Evolutionary conservation across 2,888 invertebrate genomes (phyloP), one percentile per base, ranked within the genome.

Genomic region (Molorchus minor): DNA sequence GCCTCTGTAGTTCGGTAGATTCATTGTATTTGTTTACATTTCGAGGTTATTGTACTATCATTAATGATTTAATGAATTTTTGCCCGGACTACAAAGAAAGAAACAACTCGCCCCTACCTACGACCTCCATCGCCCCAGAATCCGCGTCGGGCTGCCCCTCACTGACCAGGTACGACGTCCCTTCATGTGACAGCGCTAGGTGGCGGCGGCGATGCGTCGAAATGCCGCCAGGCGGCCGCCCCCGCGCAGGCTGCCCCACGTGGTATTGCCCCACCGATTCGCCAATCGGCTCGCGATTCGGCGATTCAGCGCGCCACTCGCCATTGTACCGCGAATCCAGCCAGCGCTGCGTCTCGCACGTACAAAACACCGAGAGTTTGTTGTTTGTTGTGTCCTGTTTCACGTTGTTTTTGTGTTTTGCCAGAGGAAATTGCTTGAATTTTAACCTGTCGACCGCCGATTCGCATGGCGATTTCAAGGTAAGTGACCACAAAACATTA

Each of bases 381-480:
- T 66, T 67, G 52, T 68, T n/a, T 62, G 61, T 49, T 47, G 54
- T 58, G 57, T 52, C 40, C 62, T 52, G 63, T 55, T n/a, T 54
- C 38, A 25, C 44, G 44, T 45, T 61, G 36, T 16, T 53, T 46
- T 57, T 41, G 36, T 58, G 45, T 41, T 47, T 21, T 54, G 35
- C 17, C 43, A 13, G 16, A 55, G 45, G 45, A 55, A 41, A 33
- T 43, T 43, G 36, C 20, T 35, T 29, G n/a, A 21, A 19, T 43
- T 21, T 12, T 20, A 15, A 7, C 33, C n/a, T 25, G 47, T 19
- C 30, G 41, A 43, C 8, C 36, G 19, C 41, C 12, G 13, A 52
- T 29, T 47, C 72, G 71, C 74, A 75, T 75, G 75, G 75, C 75
- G 74, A 73, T 74, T 73, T 71, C 69, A 74, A 75, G 75, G 75